These are phyloP conservation scores for Amphipyra berbera DNA, from an alignment of 2,888 invertebrate species.

Conservation along the genomic window DNA sequence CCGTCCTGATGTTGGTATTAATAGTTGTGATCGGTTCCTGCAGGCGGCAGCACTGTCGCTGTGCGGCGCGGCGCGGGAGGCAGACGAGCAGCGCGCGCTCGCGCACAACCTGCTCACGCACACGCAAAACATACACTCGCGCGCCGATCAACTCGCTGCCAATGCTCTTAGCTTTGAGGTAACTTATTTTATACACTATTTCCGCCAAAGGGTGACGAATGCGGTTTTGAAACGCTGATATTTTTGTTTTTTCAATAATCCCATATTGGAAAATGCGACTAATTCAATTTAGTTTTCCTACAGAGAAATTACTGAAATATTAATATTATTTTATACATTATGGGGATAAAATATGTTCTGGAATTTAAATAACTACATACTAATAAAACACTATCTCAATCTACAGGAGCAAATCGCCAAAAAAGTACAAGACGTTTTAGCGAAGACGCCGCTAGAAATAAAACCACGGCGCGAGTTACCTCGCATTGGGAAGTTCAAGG, in stretches of 20 bases:
- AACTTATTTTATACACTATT: background rate
- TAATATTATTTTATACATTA: too few species aligned
- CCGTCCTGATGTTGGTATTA: too few species aligned
- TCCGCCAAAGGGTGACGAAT: too few species aligned
- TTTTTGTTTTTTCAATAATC: too few species aligned
- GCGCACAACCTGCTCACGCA: slow-evolving; percentile 92
- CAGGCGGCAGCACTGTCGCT: slow-evolving; percentile 93
- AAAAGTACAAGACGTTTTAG: slow-evolving; percentile 93
- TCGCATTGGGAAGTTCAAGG: slow-evolving; percentile 73
- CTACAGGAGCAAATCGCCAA: slow-evolving; percentile 92
- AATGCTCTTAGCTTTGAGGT: slow-evolving; percentile 94
- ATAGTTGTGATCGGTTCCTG: background rate
- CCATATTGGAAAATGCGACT: too few species aligned
- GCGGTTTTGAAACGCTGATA: too few species aligned
- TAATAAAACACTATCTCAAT: background rate
- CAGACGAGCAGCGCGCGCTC: slow-evolving; percentile 93
- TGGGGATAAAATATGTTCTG: too few species aligned
- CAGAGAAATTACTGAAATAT: too few species aligned
- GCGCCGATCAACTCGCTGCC: slow-evolving; percentile 91
- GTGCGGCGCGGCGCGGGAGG: slow-evolving; percentile 95
- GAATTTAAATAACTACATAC: background rate
- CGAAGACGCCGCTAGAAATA: slow-evolving; percentile 93
- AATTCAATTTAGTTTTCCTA: too few species aligned
- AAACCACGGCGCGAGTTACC: slow-evolving; percentile 79
- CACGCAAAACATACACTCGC: slow-evolving; percentile 90